These are phyloP conservation scores for Meleagris gallopavo DNA, from an alignment of 2,113 vertebrate genomes.

Conservation along the genomic window DNA sequence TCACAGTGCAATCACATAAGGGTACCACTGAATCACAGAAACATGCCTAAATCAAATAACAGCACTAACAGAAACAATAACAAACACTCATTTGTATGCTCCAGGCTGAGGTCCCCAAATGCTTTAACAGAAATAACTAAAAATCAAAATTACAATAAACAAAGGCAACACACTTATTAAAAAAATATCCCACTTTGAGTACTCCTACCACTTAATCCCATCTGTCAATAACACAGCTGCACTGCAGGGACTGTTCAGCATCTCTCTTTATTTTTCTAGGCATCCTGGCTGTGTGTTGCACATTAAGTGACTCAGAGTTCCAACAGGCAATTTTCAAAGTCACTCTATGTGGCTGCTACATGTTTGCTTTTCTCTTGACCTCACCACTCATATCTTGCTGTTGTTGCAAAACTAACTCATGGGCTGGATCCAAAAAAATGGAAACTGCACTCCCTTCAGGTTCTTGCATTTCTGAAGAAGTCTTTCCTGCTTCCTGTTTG, in stretches of 20 bases:
- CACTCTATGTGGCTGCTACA: constrained; percentile 4
- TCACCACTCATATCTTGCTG: constrained; percentile 30
- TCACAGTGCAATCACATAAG: neutral
- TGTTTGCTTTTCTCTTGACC: constrained; percentile 60
- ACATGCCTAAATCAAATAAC: constrained; percentile 4
- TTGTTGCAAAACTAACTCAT: constrained; percentile 13
- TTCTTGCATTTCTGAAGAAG: neutral
- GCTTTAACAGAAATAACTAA: constrained; percentile 30
- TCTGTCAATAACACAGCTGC: constrained; percentile 50
- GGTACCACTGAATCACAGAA: neutral
- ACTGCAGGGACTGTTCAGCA: constrained; percentile 34
- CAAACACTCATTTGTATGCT: neutral
- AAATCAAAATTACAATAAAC: constrained; percentile 55
- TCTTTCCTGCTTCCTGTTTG: constrained; percentile 66
- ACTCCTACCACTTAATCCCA: constrained; percentile 11
- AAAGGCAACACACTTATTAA: constrained; percentile 12
- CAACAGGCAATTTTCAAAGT: neutral
- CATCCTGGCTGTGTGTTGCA: neutral
- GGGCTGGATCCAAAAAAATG: constrained; percentile 7
- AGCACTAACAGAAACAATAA: neutral
- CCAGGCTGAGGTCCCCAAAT: neutral
- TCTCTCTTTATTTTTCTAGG: constrained; percentile 47
- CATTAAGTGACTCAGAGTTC: constrained; percentile 13
- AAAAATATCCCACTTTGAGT: neutral
- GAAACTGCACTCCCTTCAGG: neutral